Conservation (phyloP, 2,888 invertebrate species). For the Micoletzkya japonica region DNA sequence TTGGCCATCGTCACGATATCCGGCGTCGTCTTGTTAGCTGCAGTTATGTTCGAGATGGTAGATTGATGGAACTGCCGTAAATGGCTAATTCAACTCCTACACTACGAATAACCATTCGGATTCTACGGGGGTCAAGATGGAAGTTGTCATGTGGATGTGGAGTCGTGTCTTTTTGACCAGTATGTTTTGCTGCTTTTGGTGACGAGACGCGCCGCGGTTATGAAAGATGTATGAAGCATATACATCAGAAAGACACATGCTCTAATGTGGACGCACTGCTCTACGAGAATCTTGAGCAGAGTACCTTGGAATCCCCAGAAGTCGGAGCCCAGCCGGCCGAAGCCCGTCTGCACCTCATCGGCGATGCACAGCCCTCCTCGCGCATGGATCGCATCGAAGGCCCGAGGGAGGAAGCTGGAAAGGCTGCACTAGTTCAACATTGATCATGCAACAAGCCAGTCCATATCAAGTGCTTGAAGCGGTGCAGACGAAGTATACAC, state of each 20-base stretch:
- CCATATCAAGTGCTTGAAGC: neutral
- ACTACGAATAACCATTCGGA: neutral
- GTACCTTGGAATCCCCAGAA: conserved; percentile 93
- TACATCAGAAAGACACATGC: too few relatives aligned
- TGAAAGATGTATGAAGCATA: too few relatives aligned
- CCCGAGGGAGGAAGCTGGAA: conserved; percentile 73
- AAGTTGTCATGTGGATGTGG: neutral
- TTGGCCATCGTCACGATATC: conserved; percentile 96
- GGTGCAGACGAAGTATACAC: neutral
- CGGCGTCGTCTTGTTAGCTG: conserved; percentile 78
- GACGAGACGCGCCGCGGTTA: too few relatives aligned
- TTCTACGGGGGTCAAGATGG: neutral
- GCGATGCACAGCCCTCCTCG: conserved; percentile 86
- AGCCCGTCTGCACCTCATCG: conserved; percentile 92
- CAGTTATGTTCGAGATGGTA: conserved; percentile 49
- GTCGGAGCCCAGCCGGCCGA: conserved; percentile 88
- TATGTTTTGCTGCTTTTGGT: too few relatives aligned
- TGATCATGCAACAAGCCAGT: neutral
- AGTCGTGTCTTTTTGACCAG: too few relatives aligned
- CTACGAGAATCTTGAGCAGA: too few relatives aligned
- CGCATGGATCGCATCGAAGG: conserved; percentile 77
- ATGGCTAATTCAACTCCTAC: too few relatives aligned
- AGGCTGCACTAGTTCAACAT: too few relatives aligned
- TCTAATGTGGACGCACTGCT: too few relatives aligned
- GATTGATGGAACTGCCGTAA: too few relatives aligned